Conservation (phyloP, 2,113 vertebrate genomes). For the Myotis lucifugus region DNA sequence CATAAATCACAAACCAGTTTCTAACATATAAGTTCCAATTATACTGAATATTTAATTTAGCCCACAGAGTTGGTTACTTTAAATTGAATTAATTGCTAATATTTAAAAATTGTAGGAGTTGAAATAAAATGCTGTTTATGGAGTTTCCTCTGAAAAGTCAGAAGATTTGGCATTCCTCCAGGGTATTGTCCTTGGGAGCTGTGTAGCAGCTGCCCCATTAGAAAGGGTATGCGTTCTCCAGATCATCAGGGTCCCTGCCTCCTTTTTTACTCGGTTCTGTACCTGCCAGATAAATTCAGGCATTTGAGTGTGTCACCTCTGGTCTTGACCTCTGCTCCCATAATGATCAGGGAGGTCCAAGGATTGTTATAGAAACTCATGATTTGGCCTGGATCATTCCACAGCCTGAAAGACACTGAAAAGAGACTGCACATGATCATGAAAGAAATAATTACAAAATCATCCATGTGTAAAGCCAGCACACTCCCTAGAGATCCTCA, state of each 20-base stretch:
- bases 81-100: not conserved
- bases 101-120: not conserved
- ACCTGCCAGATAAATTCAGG: not conserved
- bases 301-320: not conserved
- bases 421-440: not conserved
- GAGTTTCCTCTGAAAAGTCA: slow-evolving; percentile 1
- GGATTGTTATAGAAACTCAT: not conserved
- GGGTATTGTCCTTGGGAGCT: not conserved
- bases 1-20: not conserved
- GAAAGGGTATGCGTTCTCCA: not conserved
- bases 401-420: not conserved
- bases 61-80: not conserved
- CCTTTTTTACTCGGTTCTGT: not conserved
- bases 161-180: not conserved
- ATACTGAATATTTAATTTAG: not conserved
- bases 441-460: not conserved
- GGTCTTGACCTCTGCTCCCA: not conserved
- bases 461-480: not conserved
- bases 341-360: not conserved
- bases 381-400: not conserved
- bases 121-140: not conserved
- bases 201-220: not conserved
- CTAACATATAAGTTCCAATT: not conserved
- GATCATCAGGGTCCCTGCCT: no score
- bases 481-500: not conserved